Base-by-base conservation (phyloP, 2,797 vertebrate genomes). In the Gastrophryne carolinensis region DNA sequence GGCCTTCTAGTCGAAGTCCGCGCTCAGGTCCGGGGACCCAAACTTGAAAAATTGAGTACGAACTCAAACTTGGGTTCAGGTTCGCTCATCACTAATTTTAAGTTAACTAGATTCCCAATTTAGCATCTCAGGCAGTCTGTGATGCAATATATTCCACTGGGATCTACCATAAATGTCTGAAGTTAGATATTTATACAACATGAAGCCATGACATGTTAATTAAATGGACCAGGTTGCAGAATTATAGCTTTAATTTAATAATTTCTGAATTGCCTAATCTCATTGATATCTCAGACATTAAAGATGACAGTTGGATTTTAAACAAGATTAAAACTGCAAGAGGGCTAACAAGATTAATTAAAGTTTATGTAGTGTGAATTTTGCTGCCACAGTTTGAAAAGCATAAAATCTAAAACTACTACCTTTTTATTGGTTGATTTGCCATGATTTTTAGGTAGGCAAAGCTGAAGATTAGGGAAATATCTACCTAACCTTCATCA, bases 271-370 rank as follows among this genome's bases (percentile, higher is more conserved):
- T 71, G 75, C 58, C 58, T 39, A 71, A 71, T 77, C 67, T 77
- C 75, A 58, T 57, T 77, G 67, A 64, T 77, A 77, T 77, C 35
- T 65, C 65, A 77, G 71, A 44, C 65, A 77, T 77, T 77, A 71
- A 71, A 77, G 64, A 8, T 77, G 75, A 77, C 75, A 71, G 75
- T 57, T 77, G 24, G 60, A 77, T 77, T 49, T 71, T 77, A 77
- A 71, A 71, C 67, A 77, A 70, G 60, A 77, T 77, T 71, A 71
- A 77, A 65, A 57, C 57, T 35, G 50, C 52, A 65, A 57, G 66
- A 64, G 52, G 67, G 50, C 66, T 71, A 71, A 64, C 75, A 64
- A 71, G 67, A 77, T 77, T 77, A 77, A 77, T 77, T 56, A 64
- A 71, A 54, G 58, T 77, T 77, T 77, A 77, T 71, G 60, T 57